These are phyloP conservation scores for Quadroppia sp. DNA, from an alignment of 2,888 invertebrate genomes.

Conservation along the genomic window DNA sequence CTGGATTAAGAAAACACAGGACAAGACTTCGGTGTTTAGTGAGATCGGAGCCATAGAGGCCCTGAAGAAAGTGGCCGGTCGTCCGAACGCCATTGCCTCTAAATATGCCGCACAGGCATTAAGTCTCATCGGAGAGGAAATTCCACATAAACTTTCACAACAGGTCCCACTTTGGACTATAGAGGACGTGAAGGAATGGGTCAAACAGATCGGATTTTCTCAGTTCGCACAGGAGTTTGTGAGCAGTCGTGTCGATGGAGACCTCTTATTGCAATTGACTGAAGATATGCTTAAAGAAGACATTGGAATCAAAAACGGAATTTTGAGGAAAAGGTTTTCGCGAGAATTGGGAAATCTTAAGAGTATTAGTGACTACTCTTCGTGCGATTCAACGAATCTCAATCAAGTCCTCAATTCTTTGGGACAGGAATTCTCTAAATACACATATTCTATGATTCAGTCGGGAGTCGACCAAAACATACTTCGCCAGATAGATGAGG, in stretches of 20 bases:
- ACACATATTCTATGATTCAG: constrained; percentile 93
- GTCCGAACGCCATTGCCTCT: constrained; percentile 95
- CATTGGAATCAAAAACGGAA: constrained; percentile 87
- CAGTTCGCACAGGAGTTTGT: constrained; percentile 77
- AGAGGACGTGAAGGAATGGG: constrained; percentile 96
- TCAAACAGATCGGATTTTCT: constrained; percentile 91
- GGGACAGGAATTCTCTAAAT: constrained; percentile 85
- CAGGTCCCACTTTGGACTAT: constrained; percentile 97
- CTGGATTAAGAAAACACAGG: constrained; percentile 90
- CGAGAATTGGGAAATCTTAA: constrained; percentile 87
- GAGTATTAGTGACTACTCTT: constrained; percentile 93
- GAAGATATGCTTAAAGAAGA: constrained; percentile 89
- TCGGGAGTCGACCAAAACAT: constrained; percentile 89
- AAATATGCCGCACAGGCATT: constrained; percentile 92
- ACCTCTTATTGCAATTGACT: constrained; percentile 81
- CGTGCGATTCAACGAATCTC: constrained; percentile 83
- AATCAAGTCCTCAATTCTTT: constrained; percentile 76
- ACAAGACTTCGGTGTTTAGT: constrained; percentile 77
- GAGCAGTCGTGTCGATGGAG: constrained; percentile 92
- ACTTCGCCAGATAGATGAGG: constrained; percentile 75
- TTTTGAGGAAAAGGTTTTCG: constrained; percentile 84
- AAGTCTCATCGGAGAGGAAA: constrained; percentile 87
- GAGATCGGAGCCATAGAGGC: constrained; percentile 94
- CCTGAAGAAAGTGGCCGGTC: constrained; percentile 90
- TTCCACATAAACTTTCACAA: constrained; percentile 94